Evolutionary conservation across 1,140 invertebrate genomes (phyloP).

Genomic region (Bombus consobrinus): DNA sequence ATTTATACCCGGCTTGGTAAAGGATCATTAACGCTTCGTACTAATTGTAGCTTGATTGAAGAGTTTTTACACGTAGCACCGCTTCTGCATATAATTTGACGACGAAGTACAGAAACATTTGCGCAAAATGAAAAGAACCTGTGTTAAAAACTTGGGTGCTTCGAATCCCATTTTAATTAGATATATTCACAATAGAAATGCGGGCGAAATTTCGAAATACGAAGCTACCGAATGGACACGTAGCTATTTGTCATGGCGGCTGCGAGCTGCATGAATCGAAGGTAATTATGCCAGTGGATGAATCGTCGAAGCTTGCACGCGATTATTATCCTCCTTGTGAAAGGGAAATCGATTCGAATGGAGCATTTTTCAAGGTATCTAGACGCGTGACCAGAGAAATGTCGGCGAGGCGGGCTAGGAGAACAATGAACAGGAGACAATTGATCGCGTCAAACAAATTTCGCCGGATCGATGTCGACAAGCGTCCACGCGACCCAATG

Average conservation of each 20-base stretch:
- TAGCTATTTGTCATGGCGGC: background rate
- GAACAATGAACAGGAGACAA: slow-evolving; percentile 24
- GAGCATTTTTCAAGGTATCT: slow-evolving; percentile 13
- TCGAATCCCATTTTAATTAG: background rate
- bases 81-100: background rate
- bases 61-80: background rate
- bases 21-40: background rate
- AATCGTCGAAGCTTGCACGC: background rate
- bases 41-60: background rate
- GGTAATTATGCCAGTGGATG: background rate
- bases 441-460: slow-evolving; percentile 38
- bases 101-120: background rate
- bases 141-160: background rate
- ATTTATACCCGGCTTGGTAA: background rate
- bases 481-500: slow-evolving; percentile 20
- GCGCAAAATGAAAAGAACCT: background rate
- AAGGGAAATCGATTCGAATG: slow-evolving; percentile 12
- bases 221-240: background rate
- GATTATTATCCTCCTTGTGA: slow-evolving; percentile 39
- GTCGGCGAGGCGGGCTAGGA: background rate
- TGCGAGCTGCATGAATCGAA: background rate
- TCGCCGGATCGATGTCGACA: slow-evolving; percentile 11
- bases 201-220: background rate
- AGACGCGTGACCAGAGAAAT: background rate
- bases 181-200: background rate